Percentiles rank a stretch among this genome's conserved stretches.
Evolutionary conservation across 2,888 invertebrate species (phyloP).

Genomic region (Lasioglossum vierecki): DNA sequence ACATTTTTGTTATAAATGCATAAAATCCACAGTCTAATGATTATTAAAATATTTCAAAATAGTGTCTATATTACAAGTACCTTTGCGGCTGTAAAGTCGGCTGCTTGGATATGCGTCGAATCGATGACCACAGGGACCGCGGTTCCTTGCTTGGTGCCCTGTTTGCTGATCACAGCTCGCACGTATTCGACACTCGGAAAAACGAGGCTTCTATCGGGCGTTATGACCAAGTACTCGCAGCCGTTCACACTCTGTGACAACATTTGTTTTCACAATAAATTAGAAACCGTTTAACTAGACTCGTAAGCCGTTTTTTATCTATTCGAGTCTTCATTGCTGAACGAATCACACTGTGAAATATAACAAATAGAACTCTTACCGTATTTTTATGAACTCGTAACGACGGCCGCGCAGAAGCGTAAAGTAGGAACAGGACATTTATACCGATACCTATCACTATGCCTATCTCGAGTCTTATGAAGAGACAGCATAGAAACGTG

Average conservation of each 20-base stretch:
- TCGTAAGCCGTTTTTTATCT: neutral
- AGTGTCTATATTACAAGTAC: constrained; percentile 79
- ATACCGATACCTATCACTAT: constrained; percentile 88
- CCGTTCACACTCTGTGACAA: constrained; percentile 84
- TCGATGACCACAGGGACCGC: constrained; percentile 87
- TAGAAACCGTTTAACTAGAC: neutral
- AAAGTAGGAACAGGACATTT: constrained; percentile 87
- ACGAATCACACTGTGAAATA: neutral
- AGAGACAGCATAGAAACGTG: constrained; percentile 88
- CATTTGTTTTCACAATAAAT: neutral
- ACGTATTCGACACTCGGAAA: constrained; percentile 89
- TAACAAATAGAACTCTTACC: constrained; percentile 80
- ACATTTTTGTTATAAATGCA: too few species aligned
- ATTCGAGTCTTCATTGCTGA: neutral
- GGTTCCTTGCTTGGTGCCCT: constrained; percentile 86
- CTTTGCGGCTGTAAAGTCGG: constrained; percentile 88
- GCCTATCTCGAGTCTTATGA: constrained; percentile 88
- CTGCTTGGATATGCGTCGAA: constrained; percentile 87
- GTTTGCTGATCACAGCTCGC: constrained; percentile 89
- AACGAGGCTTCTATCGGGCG: constrained; percentile 87
- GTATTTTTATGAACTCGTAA: constrained; percentile 86
- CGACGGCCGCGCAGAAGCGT: constrained; percentile 87
- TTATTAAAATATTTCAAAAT: neutral
- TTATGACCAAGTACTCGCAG: constrained; percentile 86
- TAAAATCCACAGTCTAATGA: neutral